Base-by-base conservation (phyloP, 2,888 invertebrate genomes). In the Labia minor region DNA sequence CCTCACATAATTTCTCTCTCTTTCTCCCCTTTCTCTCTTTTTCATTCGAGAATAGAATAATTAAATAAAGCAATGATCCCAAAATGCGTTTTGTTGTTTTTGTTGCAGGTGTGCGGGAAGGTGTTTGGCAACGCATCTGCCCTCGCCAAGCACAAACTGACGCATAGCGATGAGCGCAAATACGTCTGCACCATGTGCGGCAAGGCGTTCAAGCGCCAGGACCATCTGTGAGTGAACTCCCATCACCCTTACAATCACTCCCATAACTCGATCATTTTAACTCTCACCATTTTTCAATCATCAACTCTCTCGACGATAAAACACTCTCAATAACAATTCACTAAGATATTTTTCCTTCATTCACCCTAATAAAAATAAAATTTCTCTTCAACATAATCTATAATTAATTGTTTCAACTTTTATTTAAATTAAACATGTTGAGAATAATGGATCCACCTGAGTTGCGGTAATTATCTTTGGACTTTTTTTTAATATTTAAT, bases 181-280 rank as follows among this genome's bases (percentile, higher is more conserved):
- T 96, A 95, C 80, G 90, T 94, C 72, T 97, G 97, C 81, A 87
- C 86, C 76, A 90, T 95, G 78, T 97, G 97, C 81, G 89, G 92
- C 71, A 97, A 97, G 81, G 96, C 96, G 72, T 97, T 97, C 85
- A 97, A 97, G 82, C 85, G 97, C 78, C 96, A 97, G 81, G 97
- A 97, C 82, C 96, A 97, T 82, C 86, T 97, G 93, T 95, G 83
- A 94, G 95, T 89, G 78, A 67, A 68, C 62, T 64, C 68, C 68
- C 65, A 65, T 26, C 26, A 6, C 8, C 26, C 26, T 26, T 69
- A 68, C 70, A 71, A 62, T 69, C 67, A 63, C 37, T 26, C 21
- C 1, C 65, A 63, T 33, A 21, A 19, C 61, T 64, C 21, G 61
- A 33, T n/a, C n/a, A 26, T 8, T 6, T 26, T 26, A 6, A 26